Conservation (phyloP, 35 echinoderm and acorn worm species). For the Lytechinus pictus region DNA sequence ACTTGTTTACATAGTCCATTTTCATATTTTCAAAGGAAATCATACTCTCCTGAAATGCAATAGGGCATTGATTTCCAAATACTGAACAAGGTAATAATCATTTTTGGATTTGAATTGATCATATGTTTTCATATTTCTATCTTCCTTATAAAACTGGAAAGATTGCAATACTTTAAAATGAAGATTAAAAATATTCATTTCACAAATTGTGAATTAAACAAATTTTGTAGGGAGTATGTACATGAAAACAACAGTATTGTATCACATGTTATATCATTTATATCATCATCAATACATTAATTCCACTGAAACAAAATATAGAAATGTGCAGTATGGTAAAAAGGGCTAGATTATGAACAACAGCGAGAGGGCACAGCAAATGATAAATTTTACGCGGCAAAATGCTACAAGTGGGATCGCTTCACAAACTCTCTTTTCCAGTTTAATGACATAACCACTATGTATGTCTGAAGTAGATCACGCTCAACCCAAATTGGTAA, state of each 20-base stretch:
- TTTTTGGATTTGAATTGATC: neutral
- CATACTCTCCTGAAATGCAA: neutral
- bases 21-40: neutral
- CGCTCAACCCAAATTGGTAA: neutral
- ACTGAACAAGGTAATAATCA: neutral
- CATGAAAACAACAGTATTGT: too few relatives aligned
- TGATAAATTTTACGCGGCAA: neutral
- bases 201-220: too few relatives aligned
- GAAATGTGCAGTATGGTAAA: too few relatives aligned
- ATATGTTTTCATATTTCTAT: neutral
- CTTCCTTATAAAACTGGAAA: neutral
- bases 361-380: too few relatives aligned
- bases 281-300: too few relatives aligned
- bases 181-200: neutral
- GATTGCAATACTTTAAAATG: neutral
- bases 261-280: too few relatives aligned
- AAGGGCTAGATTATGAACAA: too few relatives aligned
- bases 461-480: neutral
- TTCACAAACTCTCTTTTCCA: neutral
- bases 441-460: neutral
- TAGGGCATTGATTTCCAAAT: too few relatives aligned
- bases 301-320: too few relatives aligned
- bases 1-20: slow-evolving; percentile 19
- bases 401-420: neutral
- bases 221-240: too few relatives aligned